Percentiles rank a stretch among this genome's conserved stretches.
Conservation (phyloP, 2,113 vertebrate genomes). For the Propithecus coquereli region DNA sequence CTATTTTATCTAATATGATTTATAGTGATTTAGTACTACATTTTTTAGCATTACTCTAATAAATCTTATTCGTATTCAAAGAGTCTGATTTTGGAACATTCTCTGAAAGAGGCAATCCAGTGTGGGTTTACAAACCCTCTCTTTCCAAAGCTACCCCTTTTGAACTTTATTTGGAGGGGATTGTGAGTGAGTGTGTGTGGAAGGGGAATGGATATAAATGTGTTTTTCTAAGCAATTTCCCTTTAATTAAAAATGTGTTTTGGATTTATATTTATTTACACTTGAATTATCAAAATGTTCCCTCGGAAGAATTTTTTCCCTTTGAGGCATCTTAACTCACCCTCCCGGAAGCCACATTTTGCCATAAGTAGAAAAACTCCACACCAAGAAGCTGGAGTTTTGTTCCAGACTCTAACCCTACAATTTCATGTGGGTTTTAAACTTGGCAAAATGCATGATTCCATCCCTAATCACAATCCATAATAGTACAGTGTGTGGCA, state of each 20-base stretch:
- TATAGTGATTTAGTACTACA: neutral
- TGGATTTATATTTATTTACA: slow-evolving; percentile 77
- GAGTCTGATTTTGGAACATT: neutral
- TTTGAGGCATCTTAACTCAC: slow-evolving; percentile 75
- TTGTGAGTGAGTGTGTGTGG: neutral
- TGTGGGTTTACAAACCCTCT: neutral
- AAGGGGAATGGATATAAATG: slow-evolving; percentile 34
- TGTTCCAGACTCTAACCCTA: slow-evolving; percentile 74
- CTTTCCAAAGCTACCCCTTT: neutral
- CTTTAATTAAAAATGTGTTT: slow-evolving; percentile 75
- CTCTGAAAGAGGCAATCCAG: neutral
- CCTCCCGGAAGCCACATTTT: slow-evolving; percentile 77
- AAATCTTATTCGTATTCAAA: neutral
- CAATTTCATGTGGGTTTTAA: slow-evolving; percentile 77
- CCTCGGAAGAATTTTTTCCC: slow-evolving; percentile 71
- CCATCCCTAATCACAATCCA: slow-evolving; percentile 71
- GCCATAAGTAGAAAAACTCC: slow-evolving; percentile 79
- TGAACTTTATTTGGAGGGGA: slow-evolving; percentile 14
- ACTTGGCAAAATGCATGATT: slow-evolving; percentile 69
- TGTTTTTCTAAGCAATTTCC: slow-evolving; percentile 72
- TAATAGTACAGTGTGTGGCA: slow-evolving; percentile 69
- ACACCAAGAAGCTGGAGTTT: slow-evolving; percentile 68
- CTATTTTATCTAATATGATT: neutral
- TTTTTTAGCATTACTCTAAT: neutral
- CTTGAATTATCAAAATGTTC: slow-evolving; percentile 76